Conservation (phyloP, 1,140 invertebrate genomes). For the Micrasema minimum region DNA sequence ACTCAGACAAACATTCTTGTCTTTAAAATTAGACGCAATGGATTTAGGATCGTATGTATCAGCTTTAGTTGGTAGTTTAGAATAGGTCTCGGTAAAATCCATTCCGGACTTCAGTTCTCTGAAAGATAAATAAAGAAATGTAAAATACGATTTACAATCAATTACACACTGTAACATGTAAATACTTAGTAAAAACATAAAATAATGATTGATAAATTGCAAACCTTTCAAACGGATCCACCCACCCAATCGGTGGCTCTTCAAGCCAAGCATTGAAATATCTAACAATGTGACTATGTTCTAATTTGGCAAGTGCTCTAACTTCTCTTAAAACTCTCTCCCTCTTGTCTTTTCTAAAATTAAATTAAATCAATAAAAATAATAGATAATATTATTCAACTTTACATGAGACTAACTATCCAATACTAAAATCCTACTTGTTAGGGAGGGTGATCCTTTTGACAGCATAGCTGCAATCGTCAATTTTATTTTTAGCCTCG, state of each 20-base stretch:
- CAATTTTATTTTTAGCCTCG: constrained; percentile 93
- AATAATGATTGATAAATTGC: background rate
- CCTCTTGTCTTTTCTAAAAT: constrained; percentile 75
- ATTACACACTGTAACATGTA: too few relatives aligned
- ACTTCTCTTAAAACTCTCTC: constrained; percentile 94
- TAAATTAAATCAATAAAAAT: too few relatives aligned
- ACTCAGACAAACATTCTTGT: constrained; percentile 38
- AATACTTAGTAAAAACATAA: too few relatives aligned
- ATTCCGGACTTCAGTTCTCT: constrained; percentile 40
- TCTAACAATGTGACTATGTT: constrained; percentile 94
- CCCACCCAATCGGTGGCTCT: constrained; percentile 87
- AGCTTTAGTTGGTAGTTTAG: constrained; percentile 27
- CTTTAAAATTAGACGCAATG: constrained; percentile 17
- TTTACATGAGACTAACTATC: too few relatives aligned
- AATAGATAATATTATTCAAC: too few relatives aligned
- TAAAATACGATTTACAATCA: background rate
- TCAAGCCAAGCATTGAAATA: constrained; percentile 97
- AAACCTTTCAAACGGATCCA: constrained; percentile 67
- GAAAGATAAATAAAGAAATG: constrained; percentile 1
- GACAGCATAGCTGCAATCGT: constrained; percentile 94
- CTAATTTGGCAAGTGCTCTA: constrained; percentile 90
- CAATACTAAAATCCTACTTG: too few relatives aligned
- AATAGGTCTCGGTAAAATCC: constrained; percentile 48
- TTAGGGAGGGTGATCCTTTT: constrained; percentile 92
- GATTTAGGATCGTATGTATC: constrained; percentile 20